These are phyloP conservation scores for Chiridota heheva DNA, from an alignment of 35 echinoderm and acorn worm species.

Conservation along the genomic window DNA sequence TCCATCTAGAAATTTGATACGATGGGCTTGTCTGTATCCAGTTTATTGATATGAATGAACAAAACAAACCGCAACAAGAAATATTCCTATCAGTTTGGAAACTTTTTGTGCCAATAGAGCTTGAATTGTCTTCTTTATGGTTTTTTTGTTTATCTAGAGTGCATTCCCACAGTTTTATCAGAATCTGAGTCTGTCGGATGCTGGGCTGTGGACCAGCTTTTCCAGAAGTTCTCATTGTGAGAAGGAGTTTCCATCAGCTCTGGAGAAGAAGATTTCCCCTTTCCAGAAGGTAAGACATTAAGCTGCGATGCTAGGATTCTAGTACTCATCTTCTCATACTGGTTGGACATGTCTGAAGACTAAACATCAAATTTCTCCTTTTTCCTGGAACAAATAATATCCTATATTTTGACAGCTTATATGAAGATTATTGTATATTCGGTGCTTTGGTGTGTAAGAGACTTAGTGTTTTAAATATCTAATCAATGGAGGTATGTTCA, in stretches of 20 bases:
- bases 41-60: too few relatives aligned
- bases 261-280: conserved; percentile 86
- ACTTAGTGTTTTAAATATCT: too few relatives aligned
- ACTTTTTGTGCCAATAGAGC: neutral
- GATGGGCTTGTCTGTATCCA: too few relatives aligned
- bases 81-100: neutral
- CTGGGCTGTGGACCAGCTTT: conserved; percentile 76
- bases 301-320: neutral
- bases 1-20: too few relatives aligned
- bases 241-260: conserved; percentile 77
- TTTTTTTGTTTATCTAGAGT: conserved; percentile 49
- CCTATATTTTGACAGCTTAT: too few relatives aligned
- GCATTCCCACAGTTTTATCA: conserved; percentile 70
- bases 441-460: too few relatives aligned
- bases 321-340: neutral
- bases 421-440: too few relatives aligned
- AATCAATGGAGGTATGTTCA: too few relatives aligned
- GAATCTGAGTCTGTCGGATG: conserved; percentile 71
- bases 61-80: too few relatives aligned
- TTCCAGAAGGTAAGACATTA: conserved; percentile 89
- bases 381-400: too few relatives aligned
- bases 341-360: too few relatives aligned
- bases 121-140: neutral
- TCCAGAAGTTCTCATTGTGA: conserved; percentile 96
- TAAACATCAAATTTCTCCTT: too few relatives aligned